Evolutionary conservation across 1,140 invertebrate species (phyloP), one percentile per base, ranked within the genome.

Genomic region (Eueides isabella): DNA sequence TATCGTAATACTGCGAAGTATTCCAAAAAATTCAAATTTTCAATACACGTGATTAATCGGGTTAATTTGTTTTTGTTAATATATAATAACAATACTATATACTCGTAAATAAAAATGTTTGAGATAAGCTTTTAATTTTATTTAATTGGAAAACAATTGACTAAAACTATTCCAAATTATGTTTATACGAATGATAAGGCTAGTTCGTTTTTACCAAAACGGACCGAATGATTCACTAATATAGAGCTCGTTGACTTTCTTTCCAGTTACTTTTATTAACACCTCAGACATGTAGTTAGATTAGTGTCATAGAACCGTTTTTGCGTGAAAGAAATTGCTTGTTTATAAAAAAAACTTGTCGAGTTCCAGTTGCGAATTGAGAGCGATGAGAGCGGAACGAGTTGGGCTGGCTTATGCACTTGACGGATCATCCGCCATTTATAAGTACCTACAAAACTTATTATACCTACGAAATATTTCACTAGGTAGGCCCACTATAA

Each of bases 391-490:
- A 75, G 74, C 77, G 74, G 67, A 78, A 79, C 74, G 48, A 70
- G 76, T 78, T 64, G 64, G 68, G 65, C 76, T 63, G 67, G 75
- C 75, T 73, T 26, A 77, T 76, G 71, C 74, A 76, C 74, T 76
- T 76, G 77, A 74, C 74, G 72, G 74, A 74, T 79, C 71, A 75
- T 72, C 77, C 73, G 74, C 74, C 74, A 78, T 77, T 72, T 77
- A 73, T 71, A 73, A 77, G 75, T 70, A 48, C 67, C 67, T 77
- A 72, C 66, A 55, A 77, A 73, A 67, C 33, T n/a, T 44, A 31
- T n/a, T 75, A 30, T 31, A 63, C 41, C 63, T 23, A 75, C 65
- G 67, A 61, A 75, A 72, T 41, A 55, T 70, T 41, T 35, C 33
- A 9, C 4, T 31, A 23, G n/a, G 26, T 70, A 44, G 29, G n/a